Base-by-base conservation (phyloP, 2,113 vertebrate species). In the Nerophis ophidion region DNA sequence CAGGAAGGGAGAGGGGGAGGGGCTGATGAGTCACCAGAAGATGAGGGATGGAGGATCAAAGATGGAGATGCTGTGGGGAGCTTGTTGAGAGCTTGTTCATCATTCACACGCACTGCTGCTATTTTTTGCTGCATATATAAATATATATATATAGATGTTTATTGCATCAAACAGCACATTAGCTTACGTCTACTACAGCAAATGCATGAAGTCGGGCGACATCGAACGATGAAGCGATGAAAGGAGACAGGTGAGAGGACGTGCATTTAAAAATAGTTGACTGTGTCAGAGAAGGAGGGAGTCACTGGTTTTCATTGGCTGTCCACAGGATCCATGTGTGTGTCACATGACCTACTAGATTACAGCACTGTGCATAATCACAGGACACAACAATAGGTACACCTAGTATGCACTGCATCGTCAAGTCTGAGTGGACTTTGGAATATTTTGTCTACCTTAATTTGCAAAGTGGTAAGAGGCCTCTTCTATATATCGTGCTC, bases 1-100 rank as follows among this genome's bases (percentile, higher is more conserved):
- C 76, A 78, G 64, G 79, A 81, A 74, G 77, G 51, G 65, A 83
- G 79, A 81, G 84, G 71, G 82, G 82, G 77, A 71, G 79, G 70
- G 66, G 4, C 4, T 33, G 75, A 56, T 84, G 80, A 89, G 85
- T 89, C 83, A 87, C 66, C 79, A 77, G 79, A 82, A 76, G 85
- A 81, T 65, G 80, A 36, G 60, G 47, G 52, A 57, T 66, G 66
- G 51, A 56, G 51, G 35, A 55, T 54, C 44, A 58, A 47, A 63
- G 46, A 73, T 44, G 68, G 58, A 40, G 40, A 59, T 33, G 45
- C 10, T 60, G 66, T 17, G 45, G 54, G 61, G 51, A 26, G 34
- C 62, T 48, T 26, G 33, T 48, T 26, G 19, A 57, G 44, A 19
- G 15, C 48, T 16, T 13, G 8, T n/a, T 16, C 48, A 49, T 49